Evolutionary conservation across 2,888 invertebrate species (phyloP), one percentile per base, ranked within the genome.

Genomic region (Blastobasis adustella): DNA sequence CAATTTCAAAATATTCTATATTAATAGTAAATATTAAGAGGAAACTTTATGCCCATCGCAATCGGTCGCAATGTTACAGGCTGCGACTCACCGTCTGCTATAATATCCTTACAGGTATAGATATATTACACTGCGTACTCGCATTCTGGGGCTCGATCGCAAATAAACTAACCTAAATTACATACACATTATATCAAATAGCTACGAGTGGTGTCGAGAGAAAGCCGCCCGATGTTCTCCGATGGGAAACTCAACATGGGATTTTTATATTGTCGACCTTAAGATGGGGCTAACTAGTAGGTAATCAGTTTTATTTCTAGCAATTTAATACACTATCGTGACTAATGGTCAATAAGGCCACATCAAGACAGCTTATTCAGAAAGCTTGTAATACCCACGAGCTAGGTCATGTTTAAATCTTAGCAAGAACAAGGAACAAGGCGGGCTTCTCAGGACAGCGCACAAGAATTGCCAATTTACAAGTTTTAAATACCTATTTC

Each of bases 1-100:
- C 84, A 85, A 84, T 85, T 84, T 81, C 65, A 77, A 79, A 82
- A 80, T 81, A 78, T 70, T 75, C 79, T 81, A 83, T 54, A 54
- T 78, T 69, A 76, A 76, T 79, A 81, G 76, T 78, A 82, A 69
- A 70, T 69, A 71, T 62, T 73, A 72, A 67, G 70, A 63, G 63
- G 62, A 59, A 61, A 61, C 58, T 53, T 56, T 53, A 51, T 53
- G 64, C 56, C 59, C 55, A 48, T 45, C 52, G 52, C 59, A 53
- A 51, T 54, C 54, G 52, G 51, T 50, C 53, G 49, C 40, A 37
- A 10, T 5, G 6, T 40, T 6, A 10, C 46, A 49, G 55, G 59
- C 61, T 56, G 45, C 45, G 39, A 42, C 7, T 4, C 49, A 5
- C 38, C 23, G 7, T 8, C 23, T 40, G 44, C n/a, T 10, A 46